Conservation (phyloP, 1,140 invertebrate species). For the Hycleus phaleratus region DNA sequence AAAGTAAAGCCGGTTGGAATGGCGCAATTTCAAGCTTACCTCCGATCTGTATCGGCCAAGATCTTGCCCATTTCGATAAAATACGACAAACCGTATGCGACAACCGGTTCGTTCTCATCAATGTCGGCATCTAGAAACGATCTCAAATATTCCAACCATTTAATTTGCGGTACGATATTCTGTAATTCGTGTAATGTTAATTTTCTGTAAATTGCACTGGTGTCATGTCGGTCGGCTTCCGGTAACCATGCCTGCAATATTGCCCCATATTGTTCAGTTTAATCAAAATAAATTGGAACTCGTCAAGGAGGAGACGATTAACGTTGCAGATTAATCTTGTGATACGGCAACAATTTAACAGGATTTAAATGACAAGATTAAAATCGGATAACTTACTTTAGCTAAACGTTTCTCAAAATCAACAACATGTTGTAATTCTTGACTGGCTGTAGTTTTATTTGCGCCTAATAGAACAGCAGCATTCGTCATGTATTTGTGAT, state of each 20-base stretch:
- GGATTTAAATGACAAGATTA: neutral
- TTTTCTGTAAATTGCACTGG: constrained; percentile 68
- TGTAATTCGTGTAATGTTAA: constrained; percentile 58
- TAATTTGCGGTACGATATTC: constrained; percentile 60
- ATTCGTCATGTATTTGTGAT: constrained; percentile 71
- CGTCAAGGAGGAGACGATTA: too few relatives aligned
- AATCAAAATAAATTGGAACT: too few relatives aligned
- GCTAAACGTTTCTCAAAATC: constrained; percentile 70
- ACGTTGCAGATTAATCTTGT: too few relatives aligned
- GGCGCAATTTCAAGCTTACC: constrained; percentile 42
- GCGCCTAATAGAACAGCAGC: constrained; percentile 68
- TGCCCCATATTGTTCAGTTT: neutral
- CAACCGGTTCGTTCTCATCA: constrained; percentile 61
- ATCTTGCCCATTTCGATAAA: constrained; percentile 70
- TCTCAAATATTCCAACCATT: constrained; percentile 70
- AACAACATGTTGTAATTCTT: constrained; percentile 62
- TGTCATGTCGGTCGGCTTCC: constrained; percentile 77
- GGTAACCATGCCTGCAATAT: constrained; percentile 57
- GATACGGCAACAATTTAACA: too few relatives aligned
- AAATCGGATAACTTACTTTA: constrained; percentile 50
- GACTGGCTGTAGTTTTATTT: constrained; percentile 49
- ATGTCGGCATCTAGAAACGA: constrained; percentile 59
- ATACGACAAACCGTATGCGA: constrained; percentile 73
- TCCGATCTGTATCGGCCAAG: constrained; percentile 55
- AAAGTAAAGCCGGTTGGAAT: neutral